A percentile compares a stretch with the other conserved stretches of the same genome.
phyloP scores from a whole-genome alignment of 2,113 vertebrate genomes.

The Anser cygnoides region DNA sequence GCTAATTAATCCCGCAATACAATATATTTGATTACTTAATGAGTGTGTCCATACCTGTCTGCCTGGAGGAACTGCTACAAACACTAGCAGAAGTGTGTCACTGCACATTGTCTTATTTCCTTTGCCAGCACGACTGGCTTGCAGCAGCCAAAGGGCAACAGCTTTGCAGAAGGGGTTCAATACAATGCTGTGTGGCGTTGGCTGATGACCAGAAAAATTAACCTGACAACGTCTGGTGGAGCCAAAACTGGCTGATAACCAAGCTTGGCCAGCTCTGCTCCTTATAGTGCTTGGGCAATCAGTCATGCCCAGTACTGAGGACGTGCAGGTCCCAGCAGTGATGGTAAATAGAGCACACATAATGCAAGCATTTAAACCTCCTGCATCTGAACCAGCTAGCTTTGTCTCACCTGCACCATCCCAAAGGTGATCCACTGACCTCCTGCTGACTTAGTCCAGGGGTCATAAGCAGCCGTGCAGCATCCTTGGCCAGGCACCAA shows the following conservation, averaged over 20 bases:
- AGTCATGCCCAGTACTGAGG: background rate
- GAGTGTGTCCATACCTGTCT: background rate
- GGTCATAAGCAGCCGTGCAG: background rate
- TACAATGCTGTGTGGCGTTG: background rate
- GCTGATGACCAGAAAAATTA: background rate
- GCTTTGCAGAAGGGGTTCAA: background rate
- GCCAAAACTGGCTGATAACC: background rate
- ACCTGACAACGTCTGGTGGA: accelerated
- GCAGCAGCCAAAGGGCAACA: background rate
- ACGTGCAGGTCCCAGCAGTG: background rate
- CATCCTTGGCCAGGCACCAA: background rate
- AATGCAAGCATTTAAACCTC: background rate
- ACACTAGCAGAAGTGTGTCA: background rate
- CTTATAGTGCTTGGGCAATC: background rate
- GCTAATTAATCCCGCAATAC: background rate
- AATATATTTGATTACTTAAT: slow-evolving; percentile 45
- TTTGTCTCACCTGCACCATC: background rate
- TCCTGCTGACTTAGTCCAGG: accelerated
- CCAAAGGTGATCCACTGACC: background rate
- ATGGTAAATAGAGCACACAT: background rate
- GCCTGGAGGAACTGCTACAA: background rate
- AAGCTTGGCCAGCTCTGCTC: background rate
- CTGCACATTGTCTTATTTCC: background rate
- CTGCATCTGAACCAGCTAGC: background rate
- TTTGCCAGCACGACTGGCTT: background rate